A percentile compares a stretch with the other conserved stretches of the same genome.
Conservation (phyloP, 2,888 invertebrate species). For the Sesia bembeciformis region DNA sequence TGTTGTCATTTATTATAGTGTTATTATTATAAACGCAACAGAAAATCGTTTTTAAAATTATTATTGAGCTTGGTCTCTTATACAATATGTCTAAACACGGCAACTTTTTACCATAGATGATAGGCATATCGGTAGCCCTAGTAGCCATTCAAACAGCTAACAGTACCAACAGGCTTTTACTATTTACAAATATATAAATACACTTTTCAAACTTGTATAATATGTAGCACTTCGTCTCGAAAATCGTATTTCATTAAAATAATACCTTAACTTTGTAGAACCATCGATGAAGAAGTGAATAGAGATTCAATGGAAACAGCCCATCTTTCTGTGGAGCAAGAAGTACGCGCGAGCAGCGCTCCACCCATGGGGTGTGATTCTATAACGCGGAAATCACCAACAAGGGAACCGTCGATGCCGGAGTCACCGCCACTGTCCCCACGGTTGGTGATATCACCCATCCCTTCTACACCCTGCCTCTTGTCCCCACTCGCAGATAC, state of each 20-base stretch:
- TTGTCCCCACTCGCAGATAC: slow-evolving; percentile 25
- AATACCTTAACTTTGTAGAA: background rate
- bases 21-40: too few species aligned
- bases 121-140: background rate
- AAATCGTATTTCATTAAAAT: background rate
- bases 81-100: too few species aligned
- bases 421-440: slow-evolving; percentile 20
- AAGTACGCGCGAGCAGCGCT: slow-evolving; percentile 42
- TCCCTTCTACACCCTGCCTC: slow-evolving; percentile 8
- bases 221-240: background rate
- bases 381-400: background rate
- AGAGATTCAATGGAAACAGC: slow-evolving; percentile 41
- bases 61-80: too few species aligned
- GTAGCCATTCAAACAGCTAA: background rate
- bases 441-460: slow-evolving; percentile 21
- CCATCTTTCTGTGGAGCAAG: slow-evolving; percentile 33
- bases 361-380: slow-evolving; percentile 16
- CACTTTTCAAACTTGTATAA: background rate
- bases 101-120: background rate
- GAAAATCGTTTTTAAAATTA: too few species aligned
- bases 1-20: too few species aligned
- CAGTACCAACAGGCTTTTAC: background rate
- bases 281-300: slow-evolving; percentile 28
- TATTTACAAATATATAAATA: background rate
- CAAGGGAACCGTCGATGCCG: slow-evolving; percentile 8